Evolutionary conservation across 2,113 vertebrate genomes (phyloP).

Genomic region (Bungarus multicinctus): DNA sequence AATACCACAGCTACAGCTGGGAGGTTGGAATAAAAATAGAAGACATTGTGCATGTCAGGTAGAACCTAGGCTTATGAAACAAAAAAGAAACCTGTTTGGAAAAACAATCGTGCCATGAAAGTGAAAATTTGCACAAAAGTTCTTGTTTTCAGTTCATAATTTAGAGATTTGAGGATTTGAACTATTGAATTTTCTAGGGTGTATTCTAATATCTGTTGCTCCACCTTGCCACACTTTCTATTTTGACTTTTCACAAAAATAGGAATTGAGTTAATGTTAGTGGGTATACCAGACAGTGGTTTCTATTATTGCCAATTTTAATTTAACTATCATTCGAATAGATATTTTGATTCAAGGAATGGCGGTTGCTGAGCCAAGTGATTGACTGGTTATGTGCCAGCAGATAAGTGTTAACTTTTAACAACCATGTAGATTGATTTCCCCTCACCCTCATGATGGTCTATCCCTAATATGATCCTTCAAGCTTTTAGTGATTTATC

Average conservation of each 20-base stretch:
- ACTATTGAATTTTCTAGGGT: background rate
- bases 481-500: too few species aligned
- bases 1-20: background rate
- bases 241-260: background rate
- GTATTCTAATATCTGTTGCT: background rate
- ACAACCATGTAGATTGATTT: too few species aligned
- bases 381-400: background rate
- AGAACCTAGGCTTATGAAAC: background rate
- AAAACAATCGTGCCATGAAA: background rate
- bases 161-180: background rate
- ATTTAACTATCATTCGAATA: background rate
- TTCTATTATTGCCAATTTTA: background rate
- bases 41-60: background rate
- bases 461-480: too few species aligned
- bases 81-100: background rate
- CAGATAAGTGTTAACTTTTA: background rate
- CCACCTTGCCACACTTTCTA: background rate
- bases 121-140: background rate
- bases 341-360: background rate
- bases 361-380: background rate
- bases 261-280: background rate
- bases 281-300: background rate
- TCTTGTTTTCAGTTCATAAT: background rate
- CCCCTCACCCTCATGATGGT: too few species aligned
- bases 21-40: background rate